These are phyloP conservation scores for Epinephelus coioides DNA, from an alignment of 2,797 vertebrate genomes.

Conservation along the genomic window DNA sequence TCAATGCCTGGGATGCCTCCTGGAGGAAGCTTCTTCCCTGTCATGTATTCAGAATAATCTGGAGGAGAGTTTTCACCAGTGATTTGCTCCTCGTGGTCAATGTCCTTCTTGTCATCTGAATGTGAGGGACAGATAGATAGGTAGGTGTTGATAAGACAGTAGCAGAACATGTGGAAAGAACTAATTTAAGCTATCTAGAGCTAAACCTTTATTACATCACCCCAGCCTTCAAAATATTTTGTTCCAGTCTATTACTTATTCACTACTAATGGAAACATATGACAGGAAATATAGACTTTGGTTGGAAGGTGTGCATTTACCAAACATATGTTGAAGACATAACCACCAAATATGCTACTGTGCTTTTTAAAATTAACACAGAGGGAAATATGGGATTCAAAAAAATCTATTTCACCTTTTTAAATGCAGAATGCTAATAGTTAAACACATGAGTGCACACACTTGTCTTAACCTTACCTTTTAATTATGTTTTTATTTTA, in stretches of 20 bases:
- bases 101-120: conserved; percentile 98
- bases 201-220: not conserved
- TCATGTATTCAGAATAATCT: conserved; percentile 99
- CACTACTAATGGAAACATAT: not conserved
- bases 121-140: not conserved
- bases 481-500: too few species aligned
- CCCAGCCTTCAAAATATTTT: not conserved
- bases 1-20: conserved; percentile 98
- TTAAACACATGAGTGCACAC: too few species aligned
- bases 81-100: conserved; percentile 98
- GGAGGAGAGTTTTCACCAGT: conserved; percentile 97
- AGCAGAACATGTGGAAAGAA: not conserved
- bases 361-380: not conserved
- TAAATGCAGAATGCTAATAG: too few species aligned
- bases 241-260: not conserved
- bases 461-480: not conserved
- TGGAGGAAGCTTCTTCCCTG: conserved; percentile 97
- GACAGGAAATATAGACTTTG: not conserved
- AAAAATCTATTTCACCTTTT: not conserved
- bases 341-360: not conserved
- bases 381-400: not conserved
- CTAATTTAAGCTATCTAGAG: conserved; percentile 6
- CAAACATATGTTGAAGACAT: not conserved
- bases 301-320: not conserved
- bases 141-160: not conserved